A percentile compares a stretch with the other conserved stretches of the same genome.
These are phyloP conservation scores for Emmelina monodactyla DNA, from an alignment of 2,888 invertebrate genomes.

Conservation along the genomic window DNA sequence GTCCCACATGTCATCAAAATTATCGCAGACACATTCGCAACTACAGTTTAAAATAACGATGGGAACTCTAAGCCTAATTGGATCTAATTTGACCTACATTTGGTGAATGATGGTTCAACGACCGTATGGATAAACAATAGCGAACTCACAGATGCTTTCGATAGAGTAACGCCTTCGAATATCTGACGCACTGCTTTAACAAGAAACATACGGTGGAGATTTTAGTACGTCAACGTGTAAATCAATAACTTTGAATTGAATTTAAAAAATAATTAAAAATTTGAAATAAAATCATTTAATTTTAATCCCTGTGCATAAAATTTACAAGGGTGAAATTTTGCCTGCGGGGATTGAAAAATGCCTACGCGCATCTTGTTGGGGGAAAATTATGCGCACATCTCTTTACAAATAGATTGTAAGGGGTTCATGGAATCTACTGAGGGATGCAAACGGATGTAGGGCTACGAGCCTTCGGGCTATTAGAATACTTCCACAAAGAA, in stretches of 20 bases:
- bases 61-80: too few relatives aligned
- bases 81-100: conserved; percentile 3
- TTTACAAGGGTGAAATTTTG: conserved; percentile 24
- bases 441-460: conserved; percentile 37
- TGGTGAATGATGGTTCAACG: conserved; percentile 25
- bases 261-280: too few relatives aligned
- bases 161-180: background rate
- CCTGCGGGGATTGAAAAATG: conserved; percentile 42
- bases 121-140: conserved; percentile 29
- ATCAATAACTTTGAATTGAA: too few relatives aligned
- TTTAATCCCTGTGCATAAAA: conserved; percentile 15
- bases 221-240: background rate
- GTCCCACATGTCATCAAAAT: too few relatives aligned
- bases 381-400: conserved; percentile 55
- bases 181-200: too few relatives aligned
- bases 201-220: too few relatives aligned
- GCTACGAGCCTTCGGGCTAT: conserved; percentile 30
- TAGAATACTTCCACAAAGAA: conserved; percentile 29
- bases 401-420: conserved; percentile 55
- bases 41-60: too few relatives aligned
- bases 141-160: conserved; percentile 14
- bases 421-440: conserved; percentile 29
- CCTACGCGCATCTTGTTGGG: conserved; percentile 33
- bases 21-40: too few relatives aligned
- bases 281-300: background rate